These are phyloP conservation scores for Catostylus mosaicus DNA, from an alignment of 30 jellyfish, hydroid and myxozoan genomes.

Conservation along the genomic window DNA sequence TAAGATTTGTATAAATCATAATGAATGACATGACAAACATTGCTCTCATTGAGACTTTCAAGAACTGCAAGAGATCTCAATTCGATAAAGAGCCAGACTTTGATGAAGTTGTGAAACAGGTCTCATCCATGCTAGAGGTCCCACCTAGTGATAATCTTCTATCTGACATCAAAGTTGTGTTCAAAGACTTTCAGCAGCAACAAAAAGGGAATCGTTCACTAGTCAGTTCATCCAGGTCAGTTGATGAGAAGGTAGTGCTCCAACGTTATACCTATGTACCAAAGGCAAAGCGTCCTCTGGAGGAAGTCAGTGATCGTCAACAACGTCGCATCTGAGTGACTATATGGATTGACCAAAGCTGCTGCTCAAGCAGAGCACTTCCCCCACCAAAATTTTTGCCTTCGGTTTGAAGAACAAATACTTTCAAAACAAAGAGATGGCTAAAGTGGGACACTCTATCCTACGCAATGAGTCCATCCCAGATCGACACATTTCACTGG, in stretches of 20 bases:
- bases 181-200: not conserved
- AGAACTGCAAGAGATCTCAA: not conserved
- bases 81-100: constrained; percentile 9
- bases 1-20: not conserved
- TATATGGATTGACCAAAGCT: not conserved
- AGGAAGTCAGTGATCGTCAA: constrained; percentile 6
- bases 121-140: not conserved
- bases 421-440: not conserved
- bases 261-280: not conserved
- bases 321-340: constrained; percentile 13
- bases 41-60: not conserved
- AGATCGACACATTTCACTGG: not conserved
- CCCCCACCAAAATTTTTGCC: not conserved
- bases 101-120: not conserved
- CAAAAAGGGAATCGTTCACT: not conserved
- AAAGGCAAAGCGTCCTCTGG: constrained; percentile 15
- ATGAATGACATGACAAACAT: not conserved
- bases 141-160: not conserved
- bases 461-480: not conserved
- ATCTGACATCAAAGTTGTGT: constrained; percentile 2
- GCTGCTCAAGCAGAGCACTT: not conserved
- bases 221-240: not conserved
- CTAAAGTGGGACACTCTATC: constrained; percentile 2
- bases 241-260: not conserved
- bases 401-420: not conserved